Evolutionary conservation across 2,113 vertebrate species (phyloP).

Genomic region (Lota lota): DNA sequence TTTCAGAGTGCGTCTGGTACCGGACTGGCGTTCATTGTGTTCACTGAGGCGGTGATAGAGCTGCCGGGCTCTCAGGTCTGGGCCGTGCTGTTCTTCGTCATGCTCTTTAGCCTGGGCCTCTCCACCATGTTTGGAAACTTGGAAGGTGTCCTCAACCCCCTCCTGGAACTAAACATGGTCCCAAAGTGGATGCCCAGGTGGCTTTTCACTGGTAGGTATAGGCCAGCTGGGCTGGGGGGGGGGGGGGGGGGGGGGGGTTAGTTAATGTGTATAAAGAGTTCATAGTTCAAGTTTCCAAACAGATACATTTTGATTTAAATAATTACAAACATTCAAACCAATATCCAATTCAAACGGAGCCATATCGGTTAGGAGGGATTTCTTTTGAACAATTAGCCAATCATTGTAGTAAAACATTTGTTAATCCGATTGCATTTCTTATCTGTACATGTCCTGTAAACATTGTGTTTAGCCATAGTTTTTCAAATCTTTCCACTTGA

Average conservation of each 20-base stretch:
- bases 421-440: neutral
- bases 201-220: conserved; percentile 75
- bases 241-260: no score
- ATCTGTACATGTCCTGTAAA: neutral
- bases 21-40: conserved; percentile 87
- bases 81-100: conserved; percentile 89
- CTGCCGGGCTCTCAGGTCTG: conserved; percentile 87
- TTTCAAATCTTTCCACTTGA: no score
- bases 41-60: conserved; percentile 83
- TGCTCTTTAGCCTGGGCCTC: conserved; percentile 87
- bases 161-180: conserved; percentile 76
- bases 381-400: no score
- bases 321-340: no score
- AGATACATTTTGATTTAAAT: no score
- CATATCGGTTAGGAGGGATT: no score
- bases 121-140: conserved; percentile 92
- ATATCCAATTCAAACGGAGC: no score
- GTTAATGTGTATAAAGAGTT: no score
- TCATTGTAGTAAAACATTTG: no score
- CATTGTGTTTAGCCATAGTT: no score
- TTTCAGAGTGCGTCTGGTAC: conserved; percentile 78
- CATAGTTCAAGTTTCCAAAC: no score
- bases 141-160: conserved; percentile 81
- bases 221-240: neutral
- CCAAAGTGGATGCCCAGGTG: conserved; percentile 73